A percentile compares a stretch with the other conserved stretches of the same genome.
Evolutionary conservation across 2,113 vertebrate genomes (phyloP).

Genomic region (Mobula hypostoma): DNA sequence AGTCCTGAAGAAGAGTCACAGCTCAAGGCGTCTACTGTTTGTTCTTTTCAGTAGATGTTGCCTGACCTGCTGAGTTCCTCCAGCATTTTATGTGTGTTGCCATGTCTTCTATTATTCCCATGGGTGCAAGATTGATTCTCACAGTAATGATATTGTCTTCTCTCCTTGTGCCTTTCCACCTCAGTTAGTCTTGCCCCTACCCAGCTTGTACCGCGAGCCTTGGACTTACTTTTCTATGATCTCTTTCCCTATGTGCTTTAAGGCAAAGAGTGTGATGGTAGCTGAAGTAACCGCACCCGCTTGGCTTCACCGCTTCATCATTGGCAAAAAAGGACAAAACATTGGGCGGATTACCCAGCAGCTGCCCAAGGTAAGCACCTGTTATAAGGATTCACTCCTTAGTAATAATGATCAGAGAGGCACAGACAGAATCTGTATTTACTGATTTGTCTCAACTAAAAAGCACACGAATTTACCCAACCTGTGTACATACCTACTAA

Average conservation of each 20-base stretch:
- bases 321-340: constrained; percentile 71
- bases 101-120: not conserved
- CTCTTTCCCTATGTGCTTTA: not conserved
- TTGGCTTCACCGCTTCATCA: constrained; percentile 74
- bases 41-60: no score
- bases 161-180: not conserved
- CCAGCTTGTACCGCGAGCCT: not conserved
- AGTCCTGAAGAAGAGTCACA: no score
- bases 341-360: constrained; percentile 67
- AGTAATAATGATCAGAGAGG: no score
- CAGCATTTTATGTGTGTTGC: no score
- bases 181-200: not conserved
- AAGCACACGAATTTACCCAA: no score
- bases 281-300: constrained; percentile 63
- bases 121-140: not conserved
- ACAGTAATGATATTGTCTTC: not conserved
- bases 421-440: no score
- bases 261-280: constrained; percentile 66
- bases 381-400: no score
- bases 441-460: no score
- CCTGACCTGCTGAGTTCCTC: no score
- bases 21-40: no score
- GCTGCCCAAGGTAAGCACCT: constrained; percentile 56
- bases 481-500: no score
- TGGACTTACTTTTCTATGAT: not conserved